A percentile compares a stretch with the other conserved stretches of the same genome.
Conservation (phyloP, 1,140 invertebrate genomes). For the Drosophila bocqueti region DNA sequence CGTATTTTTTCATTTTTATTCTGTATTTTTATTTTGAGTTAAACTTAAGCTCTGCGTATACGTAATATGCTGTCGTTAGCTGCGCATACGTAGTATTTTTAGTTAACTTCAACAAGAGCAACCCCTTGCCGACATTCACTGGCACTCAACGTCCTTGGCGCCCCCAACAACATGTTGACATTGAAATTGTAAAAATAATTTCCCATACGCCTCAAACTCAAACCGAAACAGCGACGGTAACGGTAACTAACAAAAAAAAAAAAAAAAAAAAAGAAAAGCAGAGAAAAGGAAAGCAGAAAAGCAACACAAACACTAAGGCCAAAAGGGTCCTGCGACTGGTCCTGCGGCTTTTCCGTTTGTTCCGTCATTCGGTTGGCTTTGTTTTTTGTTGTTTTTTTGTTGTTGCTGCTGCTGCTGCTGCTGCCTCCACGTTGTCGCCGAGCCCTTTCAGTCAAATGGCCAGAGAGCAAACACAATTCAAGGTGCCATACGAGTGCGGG, state of each 20-base stretch:
- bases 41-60: slow-evolving; percentile 15
- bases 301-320: slow-evolving; percentile 26
- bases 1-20: not conserved
- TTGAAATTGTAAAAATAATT: slow-evolving; percentile 82
- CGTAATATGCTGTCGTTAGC: slow-evolving; percentile 1
- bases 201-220: slow-evolving; percentile 41
- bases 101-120: slow-evolving; percentile 28
- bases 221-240: not conserved
- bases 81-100: slow-evolving; percentile 53
- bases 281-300: not conserved
- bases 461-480: slow-evolving; percentile 61
- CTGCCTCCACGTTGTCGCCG: slow-evolving; percentile 35
- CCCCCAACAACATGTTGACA: slow-evolving; percentile 58
- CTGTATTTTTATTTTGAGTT: not conserved
- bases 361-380: slow-evolving; percentile 3
- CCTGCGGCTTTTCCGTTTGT: slow-evolving; percentile 28
- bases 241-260: not conserved
- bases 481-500: slow-evolving; percentile 22
- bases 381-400: slow-evolving; percentile 6
- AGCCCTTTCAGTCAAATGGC: slow-evolving; percentile 65
- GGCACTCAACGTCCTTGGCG: slow-evolving; percentile 55
- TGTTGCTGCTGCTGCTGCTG: not conserved
- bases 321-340: slow-evolving; percentile 58
- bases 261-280: not conserved
- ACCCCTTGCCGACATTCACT: not conserved